A percentile compares a stretch with the other conserved stretches of the same genome.
phyloP scores from a whole-genome alignment of 1,140 invertebrate species.

The Zophobas morio region DNA sequence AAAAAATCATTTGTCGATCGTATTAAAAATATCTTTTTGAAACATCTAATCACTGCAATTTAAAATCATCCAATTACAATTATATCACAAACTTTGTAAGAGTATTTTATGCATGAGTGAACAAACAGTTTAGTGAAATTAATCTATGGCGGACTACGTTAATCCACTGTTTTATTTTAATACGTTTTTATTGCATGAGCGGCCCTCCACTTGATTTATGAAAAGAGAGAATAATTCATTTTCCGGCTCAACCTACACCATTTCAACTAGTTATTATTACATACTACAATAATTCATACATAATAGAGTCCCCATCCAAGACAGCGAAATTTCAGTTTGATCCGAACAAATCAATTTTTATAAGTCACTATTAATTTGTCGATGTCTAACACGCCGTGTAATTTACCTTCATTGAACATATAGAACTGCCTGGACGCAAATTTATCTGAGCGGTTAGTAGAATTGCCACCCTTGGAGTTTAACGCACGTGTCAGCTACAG shows the following conservation, averaged over 20 bases:
- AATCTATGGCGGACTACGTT: slow-evolving; percentile 14
- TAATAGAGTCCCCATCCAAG: background rate
- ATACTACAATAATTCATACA: too few relatives aligned
- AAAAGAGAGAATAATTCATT: slow-evolving; percentile 21
- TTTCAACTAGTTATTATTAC: background rate
- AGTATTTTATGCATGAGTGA: slow-evolving; percentile 22
- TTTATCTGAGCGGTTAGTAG: slow-evolving; percentile 37
- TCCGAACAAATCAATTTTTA: slow-evolving; percentile 29
- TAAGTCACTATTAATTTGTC: slow-evolving; percentile 31
- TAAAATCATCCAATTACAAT: slow-evolving; percentile 7
- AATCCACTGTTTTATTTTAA: slow-evolving; percentile 31
- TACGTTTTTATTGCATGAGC: slow-evolving; percentile 35
- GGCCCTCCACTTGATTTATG: slow-evolving; percentile 23
- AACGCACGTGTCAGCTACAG: slow-evolving; percentile 44
- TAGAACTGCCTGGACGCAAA: slow-evolving; percentile 41
- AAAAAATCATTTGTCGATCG: too few relatives aligned
- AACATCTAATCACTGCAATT: background rate
- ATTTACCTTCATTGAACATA: slow-evolving; percentile 10
- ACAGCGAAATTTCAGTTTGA: background rate
- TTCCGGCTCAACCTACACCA: background rate
- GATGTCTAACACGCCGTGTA: slow-evolving; percentile 37
- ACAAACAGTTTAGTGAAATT: slow-evolving; percentile 39
- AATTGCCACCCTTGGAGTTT: slow-evolving; percentile 42
- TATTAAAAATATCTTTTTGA: too few relatives aligned
- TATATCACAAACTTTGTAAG: slow-evolving; percentile 34